Evolutionary conservation across 2,113 vertebrate genomes (phyloP), one percentile per base, ranked within the genome.

Genomic region (Varanus komodoensis): DNA sequence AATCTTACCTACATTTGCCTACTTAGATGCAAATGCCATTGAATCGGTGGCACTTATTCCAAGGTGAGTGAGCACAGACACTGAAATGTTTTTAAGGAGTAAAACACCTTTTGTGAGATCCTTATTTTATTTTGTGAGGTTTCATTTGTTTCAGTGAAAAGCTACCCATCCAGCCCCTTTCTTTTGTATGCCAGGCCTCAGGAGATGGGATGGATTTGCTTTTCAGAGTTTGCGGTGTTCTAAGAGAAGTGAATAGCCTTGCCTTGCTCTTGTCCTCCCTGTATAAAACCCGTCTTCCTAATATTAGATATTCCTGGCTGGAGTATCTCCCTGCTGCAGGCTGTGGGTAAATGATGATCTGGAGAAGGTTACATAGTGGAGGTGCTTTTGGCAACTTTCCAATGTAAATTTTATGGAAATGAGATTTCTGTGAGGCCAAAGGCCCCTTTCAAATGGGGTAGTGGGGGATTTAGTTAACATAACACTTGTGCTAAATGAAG

Each of bases 401-500:
- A 87, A 95, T 93, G 92, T 89, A 95, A 96, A 96, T 96, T 89
- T 89, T 90, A 96, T 96, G 95, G 93, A 95, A 96, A 96, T 95
- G 34, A 94, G 92, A 81, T 74, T 95, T 84, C 87, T 91, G 90
- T 86, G 87, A 96, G 93, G 95, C 94, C 92, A 94, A 92, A 94
- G 93, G 93, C 92, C 93, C 89, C 94, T 93, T 89, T 0, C 86
- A 93, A 96, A 91, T 90, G 89, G 88, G 92, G 90, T 67, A 44
- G 82, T 67, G 50, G 84, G 89, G 82, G 90, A 89, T 90, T 93
- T 92, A 95, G 94, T 95, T 96, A 96, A 96, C 95, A 94, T 93
- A 95, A 95, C 95, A 95, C 95, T 96, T 93, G 94, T 95, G 95
- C 92, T 96, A 96, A 96, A 96, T 95, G 95, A 95, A 94, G 95